Percentiles rank a stretch among this genome's conserved stretches.
Conservation (phyloP, 23 tunicate genomes). For the Ascidia mentula region DNA sequence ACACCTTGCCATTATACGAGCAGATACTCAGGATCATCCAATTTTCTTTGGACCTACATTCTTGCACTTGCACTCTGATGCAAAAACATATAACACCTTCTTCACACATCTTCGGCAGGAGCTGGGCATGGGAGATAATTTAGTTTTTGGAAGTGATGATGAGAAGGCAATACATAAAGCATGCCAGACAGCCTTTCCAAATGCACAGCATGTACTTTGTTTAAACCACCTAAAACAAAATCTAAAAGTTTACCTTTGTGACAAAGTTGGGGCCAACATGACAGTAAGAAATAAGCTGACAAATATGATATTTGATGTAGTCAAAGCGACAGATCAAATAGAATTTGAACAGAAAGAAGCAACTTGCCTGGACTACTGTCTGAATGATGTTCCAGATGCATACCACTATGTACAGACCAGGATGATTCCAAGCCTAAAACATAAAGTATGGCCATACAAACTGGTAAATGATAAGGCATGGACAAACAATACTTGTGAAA, state of each 20-base stretch:
- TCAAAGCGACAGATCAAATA: background rate
- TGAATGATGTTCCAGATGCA: background rate
- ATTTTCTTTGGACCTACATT: conserved; percentile 5
- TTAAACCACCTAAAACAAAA: conserved; percentile 8
- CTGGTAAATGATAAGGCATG: background rate
- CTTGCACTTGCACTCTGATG: background rate
- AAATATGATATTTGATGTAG: background rate
- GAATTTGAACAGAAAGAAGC: background rate
- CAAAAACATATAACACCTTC: background rate
- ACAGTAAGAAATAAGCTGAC: background rate
- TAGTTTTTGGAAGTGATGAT: conserved; percentile 18
- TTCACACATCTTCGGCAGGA: background rate
- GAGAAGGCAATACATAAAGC: conserved; percentile 7
- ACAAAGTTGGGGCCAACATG: conserved; percentile 13
- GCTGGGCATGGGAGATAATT: background rate
- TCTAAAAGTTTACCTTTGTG: background rate
- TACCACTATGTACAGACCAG: background rate
- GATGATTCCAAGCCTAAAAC: background rate
- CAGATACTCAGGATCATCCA: conserved; percentile 4
- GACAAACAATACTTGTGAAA: conserved; percentile 8
- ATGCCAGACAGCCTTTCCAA: background rate
- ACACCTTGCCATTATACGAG: conserved; percentile 12
- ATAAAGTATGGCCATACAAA: conserved; percentile 2
- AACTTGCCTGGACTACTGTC: background rate
- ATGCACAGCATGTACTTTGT: conserved; percentile 9